Percentiles rank a stretch among this genome's conserved stretches.
These are phyloP conservation scores for Steinernema carpocapsae DNA, from an alignment of 2,888 invertebrate species.

Conservation along the genomic window DNA sequence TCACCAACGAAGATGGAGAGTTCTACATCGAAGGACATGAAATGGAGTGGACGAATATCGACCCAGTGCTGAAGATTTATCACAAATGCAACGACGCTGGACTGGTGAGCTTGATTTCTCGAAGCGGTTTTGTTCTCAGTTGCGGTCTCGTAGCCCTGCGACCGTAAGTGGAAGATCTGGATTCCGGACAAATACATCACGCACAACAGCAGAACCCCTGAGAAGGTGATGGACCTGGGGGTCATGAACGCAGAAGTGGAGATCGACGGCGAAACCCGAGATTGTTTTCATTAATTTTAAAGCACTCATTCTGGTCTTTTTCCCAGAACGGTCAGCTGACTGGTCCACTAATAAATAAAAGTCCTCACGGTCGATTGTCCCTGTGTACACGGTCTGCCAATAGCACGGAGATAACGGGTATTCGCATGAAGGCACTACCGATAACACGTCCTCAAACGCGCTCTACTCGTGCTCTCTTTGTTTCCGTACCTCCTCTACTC, in stretches of 20 bases:
- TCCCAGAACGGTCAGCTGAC: conserved; percentile 24
- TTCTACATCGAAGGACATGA: conserved; percentile 55
- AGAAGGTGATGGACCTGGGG: conserved; percentile 50
- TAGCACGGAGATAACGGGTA: conserved; percentile 13
- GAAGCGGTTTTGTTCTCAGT: neutral
- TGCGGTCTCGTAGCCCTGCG: conserved; percentile 51
- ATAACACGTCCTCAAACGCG: conserved; percentile 10
- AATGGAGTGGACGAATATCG: conserved; percentile 57
- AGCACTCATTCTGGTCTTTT: no score
- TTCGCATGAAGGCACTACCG: neutral
- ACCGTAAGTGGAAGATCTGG: conserved; percentile 56
- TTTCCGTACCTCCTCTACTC: conserved; percentile 18
- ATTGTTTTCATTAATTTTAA: conserved; percentile 45
- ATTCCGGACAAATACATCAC: conserved; percentile 58
- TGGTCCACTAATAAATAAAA: conserved; percentile 7
- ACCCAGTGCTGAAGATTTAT: conserved; percentile 58
- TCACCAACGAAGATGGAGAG: conserved; percentile 49
- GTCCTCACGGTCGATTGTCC: no score
- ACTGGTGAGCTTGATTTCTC: conserved; percentile 40
- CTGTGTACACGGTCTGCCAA: conserved; percentile 24
- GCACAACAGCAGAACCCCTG: conserved; percentile 35
- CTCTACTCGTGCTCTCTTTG: conserved; percentile 12
- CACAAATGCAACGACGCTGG: conserved; percentile 59
- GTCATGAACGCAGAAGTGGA: conserved; percentile 47
- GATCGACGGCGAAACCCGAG: conserved; percentile 55